These are phyloP conservation scores for Megathymus violae DNA, from an alignment of 1,140 invertebrate species.

Conservation along the genomic window DNA sequence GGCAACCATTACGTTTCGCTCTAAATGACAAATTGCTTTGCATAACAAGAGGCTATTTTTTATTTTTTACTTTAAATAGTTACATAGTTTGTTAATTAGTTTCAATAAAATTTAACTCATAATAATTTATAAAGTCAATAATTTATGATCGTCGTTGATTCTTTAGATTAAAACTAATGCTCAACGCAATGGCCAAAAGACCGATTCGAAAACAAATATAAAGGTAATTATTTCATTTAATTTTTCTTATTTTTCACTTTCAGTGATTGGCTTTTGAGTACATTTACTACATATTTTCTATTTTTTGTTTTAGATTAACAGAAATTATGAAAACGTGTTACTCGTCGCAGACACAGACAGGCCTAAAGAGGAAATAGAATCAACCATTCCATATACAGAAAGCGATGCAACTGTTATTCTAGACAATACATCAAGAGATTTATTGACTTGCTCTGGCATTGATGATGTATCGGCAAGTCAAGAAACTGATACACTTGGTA, in stretches of 20 bases:
- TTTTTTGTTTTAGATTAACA: constrained; percentile 42
- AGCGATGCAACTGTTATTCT: constrained; percentile 13
- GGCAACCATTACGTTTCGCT: too few species aligned
- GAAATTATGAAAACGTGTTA: constrained; percentile 42
- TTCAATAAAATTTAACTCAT: too few species aligned
- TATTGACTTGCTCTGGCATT: background rate
- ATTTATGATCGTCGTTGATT: background rate
- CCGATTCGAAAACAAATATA: constrained; percentile 55
- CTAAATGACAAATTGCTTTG: too few species aligned
- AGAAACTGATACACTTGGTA: constrained; percentile 17
- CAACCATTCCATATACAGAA: constrained; percentile 1
- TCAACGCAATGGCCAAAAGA: constrained; percentile 41
- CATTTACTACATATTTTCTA: background rate
- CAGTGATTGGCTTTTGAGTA: background rate
- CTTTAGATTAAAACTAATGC: constrained; percentile 14
- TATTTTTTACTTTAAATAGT: too few species aligned
- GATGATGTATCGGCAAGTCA: constrained; percentile 5
- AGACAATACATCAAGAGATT: background rate
- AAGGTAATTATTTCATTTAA: constrained; percentile 38
- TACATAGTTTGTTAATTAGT: too few species aligned
- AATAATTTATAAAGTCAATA: too few species aligned
- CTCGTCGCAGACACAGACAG: constrained; percentile 30
- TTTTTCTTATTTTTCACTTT: background rate
- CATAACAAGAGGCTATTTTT: too few species aligned
- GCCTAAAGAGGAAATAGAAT: constrained; percentile 6